A percentile compares a stretch with the other conserved stretches of the same genome.
phyloP scores from a whole-genome alignment of 2,888 invertebrate genomes.

The Therioaphis trifolii region DNA sequence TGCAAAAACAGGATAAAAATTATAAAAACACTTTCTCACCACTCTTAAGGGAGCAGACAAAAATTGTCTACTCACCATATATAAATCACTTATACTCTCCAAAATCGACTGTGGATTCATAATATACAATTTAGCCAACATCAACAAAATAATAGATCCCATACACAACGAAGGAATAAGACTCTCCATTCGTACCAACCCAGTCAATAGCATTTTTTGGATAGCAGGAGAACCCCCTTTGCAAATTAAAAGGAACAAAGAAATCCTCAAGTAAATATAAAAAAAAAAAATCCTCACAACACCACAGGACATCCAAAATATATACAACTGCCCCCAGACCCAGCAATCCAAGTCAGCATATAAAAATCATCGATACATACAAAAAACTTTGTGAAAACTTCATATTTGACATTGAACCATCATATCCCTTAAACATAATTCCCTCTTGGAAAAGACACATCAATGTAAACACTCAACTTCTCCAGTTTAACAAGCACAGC shows the following conservation, averaged over 20 bases:
- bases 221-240: too few species aligned
- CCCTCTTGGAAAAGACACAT: background rate
- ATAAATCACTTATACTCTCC: background rate
- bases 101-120: background rate
- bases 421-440: background rate
- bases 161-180: too few species aligned
- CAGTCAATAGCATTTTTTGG: too few species aligned
- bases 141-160: too few species aligned
- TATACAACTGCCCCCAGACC: too few species aligned
- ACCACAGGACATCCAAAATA: too few species aligned
- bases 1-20: slow-evolving; percentile 14
- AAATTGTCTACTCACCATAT: background rate
- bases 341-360: background rate
- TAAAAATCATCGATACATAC: background rate
- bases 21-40: background rate
- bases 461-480: background rate
- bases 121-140: too few species aligned
- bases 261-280: too few species aligned
- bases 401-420: background rate
- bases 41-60: background rate
- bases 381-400: background rate
- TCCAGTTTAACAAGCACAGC: background rate
- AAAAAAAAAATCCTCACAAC: too few species aligned
- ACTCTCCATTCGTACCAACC: too few species aligned
- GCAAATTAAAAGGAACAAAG: too few species aligned